Evolutionary conservation across 2,888 invertebrate genomes (phyloP).

Genomic region (Tachina fera): DNA sequence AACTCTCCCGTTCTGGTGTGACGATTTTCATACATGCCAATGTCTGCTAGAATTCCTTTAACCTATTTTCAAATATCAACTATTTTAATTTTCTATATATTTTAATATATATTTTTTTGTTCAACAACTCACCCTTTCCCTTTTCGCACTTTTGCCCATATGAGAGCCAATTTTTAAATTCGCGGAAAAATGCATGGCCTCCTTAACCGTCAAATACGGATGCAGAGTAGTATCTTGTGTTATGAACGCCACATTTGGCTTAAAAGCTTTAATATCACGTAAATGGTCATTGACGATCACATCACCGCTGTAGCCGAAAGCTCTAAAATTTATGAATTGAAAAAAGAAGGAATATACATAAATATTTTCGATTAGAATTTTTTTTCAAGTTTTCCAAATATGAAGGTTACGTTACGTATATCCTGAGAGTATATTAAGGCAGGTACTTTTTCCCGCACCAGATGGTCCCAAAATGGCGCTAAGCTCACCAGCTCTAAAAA

Average conservation of each 20-base stretch:
- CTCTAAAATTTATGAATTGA: slow-evolving; percentile 72
- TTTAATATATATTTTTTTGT: neutral
- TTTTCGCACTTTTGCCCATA: slow-evolving; percentile 86
- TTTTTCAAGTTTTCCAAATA: slow-evolving; percentile 43
- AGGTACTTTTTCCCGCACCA: slow-evolving; percentile 93
- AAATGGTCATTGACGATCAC: slow-evolving; percentile 89
- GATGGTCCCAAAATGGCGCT: slow-evolving; percentile 95
- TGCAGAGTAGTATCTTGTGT: slow-evolving; percentile 94
- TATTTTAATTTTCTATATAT: neutral
- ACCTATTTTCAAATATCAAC: slow-evolving; percentile 84
- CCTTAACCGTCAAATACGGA: slow-evolving; percentile 91
- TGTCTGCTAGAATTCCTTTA: slow-evolving; percentile 89
- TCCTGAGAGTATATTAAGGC: slow-evolving; percentile 94
- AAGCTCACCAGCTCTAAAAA: slow-evolving; percentile 89
- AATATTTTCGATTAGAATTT: slow-evolving; percentile 54
- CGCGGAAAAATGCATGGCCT: slow-evolving; percentile 93
- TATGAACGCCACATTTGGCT: slow-evolving; percentile 93
- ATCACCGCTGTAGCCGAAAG: slow-evolving; percentile 85
- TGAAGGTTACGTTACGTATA: slow-evolving; percentile 88
- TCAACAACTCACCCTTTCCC: slow-evolving; percentile 84
- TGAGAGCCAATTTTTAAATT: slow-evolving; percentile 91
- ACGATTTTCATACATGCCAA: slow-evolving; percentile 87
- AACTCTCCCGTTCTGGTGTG: slow-evolving; percentile 88
- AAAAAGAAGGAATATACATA: neutral
- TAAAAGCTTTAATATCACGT: slow-evolving; percentile 87